These are phyloP conservation scores for Geodia barretti DNA, from an alignment of 37 sponge, comb jelly and placozoan species.

Conservation along the genomic window DNA sequence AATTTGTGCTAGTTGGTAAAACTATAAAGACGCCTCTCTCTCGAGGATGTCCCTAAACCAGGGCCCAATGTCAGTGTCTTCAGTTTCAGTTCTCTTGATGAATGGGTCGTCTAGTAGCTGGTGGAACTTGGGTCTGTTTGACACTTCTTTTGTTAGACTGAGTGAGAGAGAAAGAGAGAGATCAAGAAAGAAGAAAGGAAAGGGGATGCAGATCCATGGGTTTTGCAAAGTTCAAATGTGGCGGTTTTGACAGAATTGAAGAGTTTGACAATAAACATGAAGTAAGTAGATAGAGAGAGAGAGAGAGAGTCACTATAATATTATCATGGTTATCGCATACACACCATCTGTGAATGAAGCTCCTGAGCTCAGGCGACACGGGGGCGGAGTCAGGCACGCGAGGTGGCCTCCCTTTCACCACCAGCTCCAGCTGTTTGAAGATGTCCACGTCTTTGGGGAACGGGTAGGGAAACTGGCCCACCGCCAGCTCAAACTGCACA, in stretches of 20 bases:
- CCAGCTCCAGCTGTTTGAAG: conserved; percentile 77
- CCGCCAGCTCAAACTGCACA: neutral
- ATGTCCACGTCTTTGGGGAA: conserved; percentile 68
- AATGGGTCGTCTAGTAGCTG: conserved; percentile 50
- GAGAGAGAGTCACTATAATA: no score
- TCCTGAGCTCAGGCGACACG: conserved; percentile 50
- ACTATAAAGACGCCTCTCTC: no score
- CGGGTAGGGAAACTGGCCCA: neutral
- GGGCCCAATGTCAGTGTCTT: conserved; percentile 34
- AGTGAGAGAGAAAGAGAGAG: neutral
- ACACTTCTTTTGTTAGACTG: conserved; percentile 64
- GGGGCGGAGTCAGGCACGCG: conserved; percentile 25
- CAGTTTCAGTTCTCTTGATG: conserved; percentile 27
- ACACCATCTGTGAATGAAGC: conserved; percentile 72
- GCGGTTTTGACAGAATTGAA: no score
- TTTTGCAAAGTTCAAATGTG: no score
- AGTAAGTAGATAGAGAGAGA: no score
- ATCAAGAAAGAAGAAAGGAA: neutral
- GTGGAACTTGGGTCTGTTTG: conserved; percentile 47
- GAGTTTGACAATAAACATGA: no score
- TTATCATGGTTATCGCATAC: no score
- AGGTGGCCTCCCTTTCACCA: conserved; percentile 77
- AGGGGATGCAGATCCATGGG: no score
- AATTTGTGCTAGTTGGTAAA: no score
- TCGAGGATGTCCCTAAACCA: conserved; percentile 48